These are phyloP conservation scores for Ctenoplectra terminalis DNA, from an alignment of 1,140 invertebrate genomes.

Conservation along the genomic window DNA sequence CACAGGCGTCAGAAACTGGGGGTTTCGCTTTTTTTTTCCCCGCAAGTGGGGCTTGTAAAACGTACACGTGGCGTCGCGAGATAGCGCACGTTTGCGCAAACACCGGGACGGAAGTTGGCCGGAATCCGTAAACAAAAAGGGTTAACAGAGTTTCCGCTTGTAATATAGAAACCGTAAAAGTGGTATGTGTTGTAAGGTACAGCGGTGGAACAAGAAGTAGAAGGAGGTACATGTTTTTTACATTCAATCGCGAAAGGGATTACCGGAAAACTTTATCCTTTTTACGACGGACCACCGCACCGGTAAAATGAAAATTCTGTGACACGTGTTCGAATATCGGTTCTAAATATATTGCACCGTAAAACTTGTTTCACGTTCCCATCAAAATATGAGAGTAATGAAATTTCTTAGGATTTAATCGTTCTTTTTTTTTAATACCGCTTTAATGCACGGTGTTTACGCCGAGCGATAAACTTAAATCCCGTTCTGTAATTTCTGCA, in stretches of 20 bases:
- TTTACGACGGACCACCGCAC: slow-evolving; percentile 2
- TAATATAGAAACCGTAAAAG: slow-evolving; percentile 10
- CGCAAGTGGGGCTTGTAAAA: slow-evolving; percentile 20
- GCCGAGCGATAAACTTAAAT: not conserved
- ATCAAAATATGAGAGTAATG: not conserved
- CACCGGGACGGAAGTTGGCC: not conserved
- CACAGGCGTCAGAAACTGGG: no score
- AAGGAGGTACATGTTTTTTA: no score
- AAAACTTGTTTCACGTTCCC: no score
- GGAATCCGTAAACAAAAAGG: slow-evolving; percentile 15
- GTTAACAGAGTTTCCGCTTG: not conserved
- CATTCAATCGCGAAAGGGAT: not conserved
- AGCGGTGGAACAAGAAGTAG: not conserved
- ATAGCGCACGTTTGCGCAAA: slow-evolving; percentile 33
- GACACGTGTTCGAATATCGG: slow-evolving; percentile 10
- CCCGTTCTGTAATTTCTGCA: not conserved
- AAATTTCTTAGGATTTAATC: not conserved
- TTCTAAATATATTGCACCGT: slow-evolving; percentile 3
- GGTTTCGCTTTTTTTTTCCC: not conserved
- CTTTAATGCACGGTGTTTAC: not conserved
- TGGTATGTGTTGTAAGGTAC: not conserved
- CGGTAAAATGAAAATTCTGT: slow-evolving; percentile 14
- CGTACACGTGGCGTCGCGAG: not conserved
- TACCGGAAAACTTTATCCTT: not conserved
- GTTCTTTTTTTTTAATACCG: no score